phyloP scores from a whole-genome alignment of 1,140 invertebrate genomes.

The Phymorhynchus buccinoides region DNA sequence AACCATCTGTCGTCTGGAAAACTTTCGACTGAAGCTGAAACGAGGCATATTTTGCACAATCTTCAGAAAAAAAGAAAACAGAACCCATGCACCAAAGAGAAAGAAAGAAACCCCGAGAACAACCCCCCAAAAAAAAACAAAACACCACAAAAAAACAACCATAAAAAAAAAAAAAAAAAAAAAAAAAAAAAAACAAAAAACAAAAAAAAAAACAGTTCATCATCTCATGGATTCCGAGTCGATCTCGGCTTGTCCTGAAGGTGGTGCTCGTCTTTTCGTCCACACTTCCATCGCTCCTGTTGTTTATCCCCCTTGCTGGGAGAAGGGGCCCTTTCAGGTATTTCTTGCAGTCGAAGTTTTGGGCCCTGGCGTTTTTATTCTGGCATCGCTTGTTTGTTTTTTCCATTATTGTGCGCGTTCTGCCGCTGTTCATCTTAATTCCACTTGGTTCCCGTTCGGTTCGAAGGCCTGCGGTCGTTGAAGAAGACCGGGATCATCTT shows the following conservation, averaged over 20 bases:
- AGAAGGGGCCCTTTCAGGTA: conserved; percentile 1
- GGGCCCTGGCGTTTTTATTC: conserved; percentile 17
- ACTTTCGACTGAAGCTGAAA: too few relatives aligned
- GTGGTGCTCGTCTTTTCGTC: conserved; percentile 32
- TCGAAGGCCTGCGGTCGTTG: not conserved
- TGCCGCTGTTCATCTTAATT: conserved; percentile 28
- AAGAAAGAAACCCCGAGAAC: too few relatives aligned
- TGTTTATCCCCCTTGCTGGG: conserved; percentile 25
- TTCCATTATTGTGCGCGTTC: conserved; percentile 3
- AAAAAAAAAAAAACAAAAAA: too few relatives aligned
- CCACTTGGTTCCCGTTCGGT: conserved; percentile 19
- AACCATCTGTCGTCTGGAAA: too few relatives aligned
- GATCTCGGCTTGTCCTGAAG: conserved; percentile 27
- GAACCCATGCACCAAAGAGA: too few relatives aligned
- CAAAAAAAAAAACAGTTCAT: not conserved
- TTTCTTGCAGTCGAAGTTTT: conserved; percentile 32
- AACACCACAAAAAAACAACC: too few relatives aligned
- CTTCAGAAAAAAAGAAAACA: too few relatives aligned
- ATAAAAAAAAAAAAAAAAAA: too few relatives aligned
- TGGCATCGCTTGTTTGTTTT: conserved; percentile 21
- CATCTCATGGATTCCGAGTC: conserved; percentile 26
- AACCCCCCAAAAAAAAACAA: too few relatives aligned
- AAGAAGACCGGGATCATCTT: conserved; percentile 2
- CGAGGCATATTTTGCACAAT: too few relatives aligned
- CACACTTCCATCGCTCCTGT: conserved; percentile 23